A percentile compares a stretch with the other conserved stretches of the same genome.
Evolutionary conservation across 1,140 invertebrate genomes (phyloP).

Genomic region (Caenorhabditis brenneri): DNA sequence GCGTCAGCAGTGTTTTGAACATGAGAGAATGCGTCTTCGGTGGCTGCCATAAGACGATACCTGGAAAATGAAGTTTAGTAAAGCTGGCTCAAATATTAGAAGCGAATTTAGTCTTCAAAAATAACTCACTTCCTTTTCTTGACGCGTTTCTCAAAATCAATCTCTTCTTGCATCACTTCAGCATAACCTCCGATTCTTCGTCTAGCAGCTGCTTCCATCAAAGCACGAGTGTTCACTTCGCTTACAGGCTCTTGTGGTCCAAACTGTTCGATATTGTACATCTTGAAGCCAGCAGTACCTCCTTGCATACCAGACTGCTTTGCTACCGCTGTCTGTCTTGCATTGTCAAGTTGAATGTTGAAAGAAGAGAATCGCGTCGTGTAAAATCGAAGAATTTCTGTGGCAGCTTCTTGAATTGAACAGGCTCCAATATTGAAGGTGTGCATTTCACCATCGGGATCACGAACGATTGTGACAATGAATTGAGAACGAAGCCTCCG

Average conservation of each 20-base stretch:
- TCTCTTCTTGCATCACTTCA: constrained; percentile 94
- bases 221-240: constrained; percentile 54
- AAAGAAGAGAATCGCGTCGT: constrained; percentile 94
- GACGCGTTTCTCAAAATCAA: constrained; percentile 91
- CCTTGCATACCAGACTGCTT: constrained; percentile 35
- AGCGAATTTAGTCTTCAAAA: background rate
- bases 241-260: constrained; percentile 63
- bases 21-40: constrained; percentile 95
- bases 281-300: constrained; percentile 78
- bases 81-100: too few relatives aligned
- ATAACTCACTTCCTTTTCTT: constrained; percentile 78
- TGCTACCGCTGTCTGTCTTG: background rate
- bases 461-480: constrained; percentile 87
- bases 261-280: constrained; percentile 90
- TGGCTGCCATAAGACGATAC: constrained; percentile 85
- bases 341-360: constrained; percentile 87
- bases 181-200: constrained; percentile 88
- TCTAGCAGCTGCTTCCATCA: constrained; percentile 61
- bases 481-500: constrained; percentile 86
- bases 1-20: constrained; percentile 76
- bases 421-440: constrained; percentile 79
- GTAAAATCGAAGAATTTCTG: constrained; percentile 90
- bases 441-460: constrained; percentile 83
- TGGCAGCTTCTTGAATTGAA: constrained; percentile 90
- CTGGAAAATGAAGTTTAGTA: background rate